Evolutionary conservation across 2,113 vertebrate genomes (phyloP), one percentile per base, ranked within the genome.

Genomic region (Muscicapa adusta): DNA sequence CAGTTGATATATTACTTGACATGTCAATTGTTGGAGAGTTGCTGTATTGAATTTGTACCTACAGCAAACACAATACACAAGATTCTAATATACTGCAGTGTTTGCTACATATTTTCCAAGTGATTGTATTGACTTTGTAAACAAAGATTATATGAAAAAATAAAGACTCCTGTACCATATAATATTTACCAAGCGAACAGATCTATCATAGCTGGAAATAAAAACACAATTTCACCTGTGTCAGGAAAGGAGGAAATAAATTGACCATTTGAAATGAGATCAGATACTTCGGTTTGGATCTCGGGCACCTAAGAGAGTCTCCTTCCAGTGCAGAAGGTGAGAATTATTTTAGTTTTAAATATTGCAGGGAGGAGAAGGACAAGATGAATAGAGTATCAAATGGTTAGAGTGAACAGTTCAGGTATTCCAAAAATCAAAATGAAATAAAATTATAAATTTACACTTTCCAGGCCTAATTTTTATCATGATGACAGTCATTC

Each of bases 91-190:
- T 94, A 97, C 93, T 82, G 90, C 65, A 7, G 38, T 97, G 92
- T 96, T 96, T 94, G 95, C 95, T 96, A 97, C 84, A 74, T 97
- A 94, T 85, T 70, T 97, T 97, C 97, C 96, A 93, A 94, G 95
- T 63, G 82, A 87, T 74, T 95, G 84, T 77, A 91, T 93, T 91
- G 89, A 92, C 94, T 97, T 95, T 94, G 96, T 96, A 97, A 97
- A 97, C 93, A 91, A 91, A 93, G 95, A 96, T 97, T 97, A 94
- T 97, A 97, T 97, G 95, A 97, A 97, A 97, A 97, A 97, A 97
- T 97, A 96, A 96, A 95, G 95, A 94, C 91, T 95, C 84, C 63
- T 93, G 91, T 75, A 90, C 72, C 76, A 91, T 93, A 87, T 90
- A 97, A 97, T 90, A 96, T 97, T 89, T 45, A 92, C 96, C 89